Evolutionary conservation across 37 sponge, comb jelly and placozoan species (phyloP).

Genomic region (Haliclona indistincta): DNA sequence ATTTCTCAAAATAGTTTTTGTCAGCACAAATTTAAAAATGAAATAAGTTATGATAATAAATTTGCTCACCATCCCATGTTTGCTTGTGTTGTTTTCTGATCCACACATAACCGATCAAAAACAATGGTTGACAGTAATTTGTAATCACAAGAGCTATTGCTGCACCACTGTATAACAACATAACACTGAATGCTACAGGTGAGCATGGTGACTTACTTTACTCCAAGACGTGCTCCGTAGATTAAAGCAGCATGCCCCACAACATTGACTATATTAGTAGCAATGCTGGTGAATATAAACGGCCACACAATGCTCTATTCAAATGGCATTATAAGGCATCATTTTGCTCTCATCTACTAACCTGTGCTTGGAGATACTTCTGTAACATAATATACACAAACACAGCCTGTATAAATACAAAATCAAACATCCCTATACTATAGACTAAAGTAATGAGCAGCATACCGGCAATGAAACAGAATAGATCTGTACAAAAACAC

Average conservation of each 20-base stretch:
- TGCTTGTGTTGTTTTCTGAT: neutral
- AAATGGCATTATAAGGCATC: neutral
- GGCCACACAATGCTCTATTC: conserved; percentile 41
- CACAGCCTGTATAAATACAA: conserved; percentile 11
- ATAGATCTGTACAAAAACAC: conserved; percentile 17
- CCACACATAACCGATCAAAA: neutral
- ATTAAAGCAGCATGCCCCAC: conserved; percentile 23
- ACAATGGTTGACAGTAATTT: neutral
- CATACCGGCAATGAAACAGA: conserved; percentile 37
- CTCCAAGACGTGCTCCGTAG: conserved; percentile 13
- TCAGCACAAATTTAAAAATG: no score
- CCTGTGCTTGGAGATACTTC: conserved; percentile 40
- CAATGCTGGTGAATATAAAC: conserved; percentile 14
- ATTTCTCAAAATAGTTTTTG: no score
- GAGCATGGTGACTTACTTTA: conserved; percentile 17
- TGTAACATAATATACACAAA: conserved; percentile 21
- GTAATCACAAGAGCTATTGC: neutral
- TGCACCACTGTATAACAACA: conserved; percentile 3
- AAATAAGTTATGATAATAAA: no score
- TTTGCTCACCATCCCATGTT: no score
- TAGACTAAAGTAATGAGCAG: neutral
- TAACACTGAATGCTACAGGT: neutral
- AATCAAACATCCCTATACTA: neutral
- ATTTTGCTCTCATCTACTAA: neutral
- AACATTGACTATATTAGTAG: conserved; percentile 15